These are phyloP conservation scores for Balearica regulorum DNA, from an alignment of 2,797 vertebrate species.

Conservation along the genomic window DNA sequence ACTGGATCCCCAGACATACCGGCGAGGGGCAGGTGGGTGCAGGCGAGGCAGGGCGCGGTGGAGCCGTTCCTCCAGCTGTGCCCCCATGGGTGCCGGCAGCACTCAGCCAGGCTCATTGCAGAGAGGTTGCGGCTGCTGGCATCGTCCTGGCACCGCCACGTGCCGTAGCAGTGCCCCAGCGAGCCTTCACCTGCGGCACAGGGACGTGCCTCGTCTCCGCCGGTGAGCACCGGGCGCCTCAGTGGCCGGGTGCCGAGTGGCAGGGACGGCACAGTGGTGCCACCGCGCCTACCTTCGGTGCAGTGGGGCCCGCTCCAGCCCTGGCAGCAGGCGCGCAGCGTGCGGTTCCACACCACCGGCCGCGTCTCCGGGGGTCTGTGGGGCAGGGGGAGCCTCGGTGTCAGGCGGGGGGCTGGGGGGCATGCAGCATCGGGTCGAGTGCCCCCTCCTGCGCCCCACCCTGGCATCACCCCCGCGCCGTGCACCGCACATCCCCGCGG, in stretches of 20 bases:
- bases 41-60: slow-evolving; percentile 79
- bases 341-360: slow-evolving; percentile 74
- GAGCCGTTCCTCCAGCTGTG: slow-evolving; percentile 84
- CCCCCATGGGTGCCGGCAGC: slow-evolving; percentile 83
- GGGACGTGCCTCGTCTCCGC: fast-evolving
- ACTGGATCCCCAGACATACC: slow-evolving; percentile 59
- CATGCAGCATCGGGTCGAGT: too few relatives aligned
- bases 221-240: not conserved
- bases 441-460: not conserved
- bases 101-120: slow-evolving; percentile 79
- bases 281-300: slow-evolving; percentile 72
- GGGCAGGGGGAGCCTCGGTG: not conserved
- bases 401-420: not conserved
- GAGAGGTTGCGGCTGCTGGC: slow-evolving; percentile 74
- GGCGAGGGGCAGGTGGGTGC: slow-evolving; percentile 74
- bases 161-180: slow-evolving; percentile 80
- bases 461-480: fast-evolving
- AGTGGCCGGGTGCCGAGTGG: too few relatives aligned
- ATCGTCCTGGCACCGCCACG: slow-evolving; percentile 79
- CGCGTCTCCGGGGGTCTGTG: slow-evolving; percentile 76
- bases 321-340: slow-evolving; percentile 80
- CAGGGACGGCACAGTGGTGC: not conserved
- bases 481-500: fast-evolving
- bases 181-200: not conserved
- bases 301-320: slow-evolving; percentile 85